Percentiles rank a stretch among this genome's conserved stretches.
Evolutionary conservation across 1,140 invertebrate genomes (phyloP).

Genomic region (Rhagoletis pomonella): DNA sequence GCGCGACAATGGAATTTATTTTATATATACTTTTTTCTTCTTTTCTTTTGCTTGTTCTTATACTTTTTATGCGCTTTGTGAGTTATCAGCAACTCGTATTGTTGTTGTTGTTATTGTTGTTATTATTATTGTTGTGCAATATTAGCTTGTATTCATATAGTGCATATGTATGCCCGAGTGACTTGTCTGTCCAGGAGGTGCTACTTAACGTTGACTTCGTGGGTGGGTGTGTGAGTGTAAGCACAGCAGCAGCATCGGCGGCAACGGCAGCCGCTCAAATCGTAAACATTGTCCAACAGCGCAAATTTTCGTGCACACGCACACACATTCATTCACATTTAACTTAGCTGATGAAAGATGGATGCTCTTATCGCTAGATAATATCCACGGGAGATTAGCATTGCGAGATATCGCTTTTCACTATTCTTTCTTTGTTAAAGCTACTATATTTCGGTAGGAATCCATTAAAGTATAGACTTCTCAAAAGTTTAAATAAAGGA

Average conservation of each 20-base stretch:
- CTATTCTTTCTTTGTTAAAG: background rate
- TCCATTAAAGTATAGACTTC: background rate
- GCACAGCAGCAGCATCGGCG: constrained; percentile 3
- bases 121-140: background rate
- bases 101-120: background rate
- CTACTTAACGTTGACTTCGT: background rate
- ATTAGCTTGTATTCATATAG: background rate
- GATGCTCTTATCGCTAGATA: constrained; percentile 33
- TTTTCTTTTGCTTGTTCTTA: no score
- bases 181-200: background rate
- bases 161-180: background rate
- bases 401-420: constrained; percentile 13
- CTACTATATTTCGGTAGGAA: background rate
- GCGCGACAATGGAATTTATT: background rate
- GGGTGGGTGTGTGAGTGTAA: background rate
- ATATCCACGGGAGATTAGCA: constrained; percentile 35
- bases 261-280: constrained; percentile 62
- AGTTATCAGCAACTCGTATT: constrained; percentile 8
- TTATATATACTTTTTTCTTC: no score
- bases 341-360: background rate
- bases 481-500: background rate
- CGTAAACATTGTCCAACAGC: constrained; percentile 32
- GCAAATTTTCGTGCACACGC: constrained; percentile 33
- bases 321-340: background rate
- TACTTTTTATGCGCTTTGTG: background rate